Evolutionary conservation across 2,797 vertebrate genomes (phyloP).

Genomic region (Melanotaenia parkinsoni): DNA sequence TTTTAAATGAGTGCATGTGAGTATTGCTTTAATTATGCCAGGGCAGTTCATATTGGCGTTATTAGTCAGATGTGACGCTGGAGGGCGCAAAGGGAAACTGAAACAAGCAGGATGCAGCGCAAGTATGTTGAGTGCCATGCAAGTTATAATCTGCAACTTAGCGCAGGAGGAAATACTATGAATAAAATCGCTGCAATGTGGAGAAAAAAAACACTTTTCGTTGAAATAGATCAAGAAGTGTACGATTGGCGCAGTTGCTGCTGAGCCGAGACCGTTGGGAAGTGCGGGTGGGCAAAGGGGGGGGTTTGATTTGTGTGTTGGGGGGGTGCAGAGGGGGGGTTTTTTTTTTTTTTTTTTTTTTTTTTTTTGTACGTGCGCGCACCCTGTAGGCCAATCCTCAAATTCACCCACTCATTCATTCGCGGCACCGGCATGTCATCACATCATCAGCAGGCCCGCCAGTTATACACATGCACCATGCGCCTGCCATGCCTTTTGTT

Average conservation of each 20-base stretch:
- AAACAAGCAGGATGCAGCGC: constrained; percentile 58
- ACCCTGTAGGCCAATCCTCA: constrained; percentile 59
- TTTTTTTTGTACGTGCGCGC: constrained; percentile 54
- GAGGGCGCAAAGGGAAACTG: constrained; percentile 66
- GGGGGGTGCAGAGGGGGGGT: constrained; percentile 7
- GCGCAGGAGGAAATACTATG: not conserved
- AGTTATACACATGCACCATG: constrained; percentile 67
- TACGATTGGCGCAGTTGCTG: constrained; percentile 47
- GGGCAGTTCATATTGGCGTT: constrained; percentile 19
- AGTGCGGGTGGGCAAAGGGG: constrained; percentile 12
- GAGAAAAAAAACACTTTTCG: not conserved
- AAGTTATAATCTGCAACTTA: constrained; percentile 2
- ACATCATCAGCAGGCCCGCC: constrained; percentile 46
- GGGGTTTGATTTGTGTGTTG: constrained; percentile 5
- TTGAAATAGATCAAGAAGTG: not conserved
- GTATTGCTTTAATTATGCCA: constrained; percentile 10
- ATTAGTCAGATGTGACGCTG: constrained; percentile 55
- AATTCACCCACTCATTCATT: constrained; percentile 68
- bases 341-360: constrained; percentile 1
- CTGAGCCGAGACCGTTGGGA: constrained; percentile 36
- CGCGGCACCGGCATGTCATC: constrained; percentile 63
- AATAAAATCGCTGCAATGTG: not conserved
- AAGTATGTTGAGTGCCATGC: constrained; percentile 59
- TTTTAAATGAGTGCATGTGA: constrained; percentile 4
- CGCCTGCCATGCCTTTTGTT: constrained; percentile 76